These are phyloP conservation scores for Cataglyphis cursor DNA, from an alignment of 2,888 invertebrate genomes.

Conservation along the genomic window DNA sequence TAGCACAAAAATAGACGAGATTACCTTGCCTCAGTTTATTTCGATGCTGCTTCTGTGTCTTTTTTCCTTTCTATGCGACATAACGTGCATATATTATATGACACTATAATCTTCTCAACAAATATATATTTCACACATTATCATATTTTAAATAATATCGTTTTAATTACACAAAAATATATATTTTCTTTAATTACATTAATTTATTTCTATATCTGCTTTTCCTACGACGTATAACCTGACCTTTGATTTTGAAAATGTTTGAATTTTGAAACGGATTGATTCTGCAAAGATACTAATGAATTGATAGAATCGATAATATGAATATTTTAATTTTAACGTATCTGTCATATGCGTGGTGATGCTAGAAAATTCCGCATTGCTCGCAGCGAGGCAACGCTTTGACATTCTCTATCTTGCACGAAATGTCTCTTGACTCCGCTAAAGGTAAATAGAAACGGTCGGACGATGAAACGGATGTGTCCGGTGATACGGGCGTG, in stretches of 20 bases:
- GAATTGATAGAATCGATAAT: neutral
- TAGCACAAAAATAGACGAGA: neutral
- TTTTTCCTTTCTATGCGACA: neutral
- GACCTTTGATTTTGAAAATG: neutral
- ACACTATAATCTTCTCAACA: neutral
- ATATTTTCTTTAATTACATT: neutral
- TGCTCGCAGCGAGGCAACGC: neutral
- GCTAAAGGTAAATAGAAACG: slow-evolving; percentile 69
- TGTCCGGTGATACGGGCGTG: slow-evolving; percentile 55
- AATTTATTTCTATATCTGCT: neutral
- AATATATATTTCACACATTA: neutral
- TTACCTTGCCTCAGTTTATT: slow-evolving; percentile 14
- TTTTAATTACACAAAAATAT: neutral
- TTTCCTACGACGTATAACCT: neutral
- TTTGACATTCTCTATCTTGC: slow-evolving; percentile 31
- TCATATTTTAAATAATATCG: neutral
- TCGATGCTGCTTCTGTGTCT: slow-evolving; percentile 5
- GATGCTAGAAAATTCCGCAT: slow-evolving; percentile 11
- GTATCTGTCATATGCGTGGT: neutral
- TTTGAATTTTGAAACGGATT: neutral
- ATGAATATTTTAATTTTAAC: slow-evolving; percentile 33
- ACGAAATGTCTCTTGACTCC: slow-evolving; percentile 63
- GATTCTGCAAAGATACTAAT: neutral
- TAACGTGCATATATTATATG: neutral
- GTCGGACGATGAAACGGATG: slow-evolving; percentile 55